phyloP scores from a whole-genome alignment of 2,113 vertebrate genomes.

The Corythoichthys haematopterus region DNA sequence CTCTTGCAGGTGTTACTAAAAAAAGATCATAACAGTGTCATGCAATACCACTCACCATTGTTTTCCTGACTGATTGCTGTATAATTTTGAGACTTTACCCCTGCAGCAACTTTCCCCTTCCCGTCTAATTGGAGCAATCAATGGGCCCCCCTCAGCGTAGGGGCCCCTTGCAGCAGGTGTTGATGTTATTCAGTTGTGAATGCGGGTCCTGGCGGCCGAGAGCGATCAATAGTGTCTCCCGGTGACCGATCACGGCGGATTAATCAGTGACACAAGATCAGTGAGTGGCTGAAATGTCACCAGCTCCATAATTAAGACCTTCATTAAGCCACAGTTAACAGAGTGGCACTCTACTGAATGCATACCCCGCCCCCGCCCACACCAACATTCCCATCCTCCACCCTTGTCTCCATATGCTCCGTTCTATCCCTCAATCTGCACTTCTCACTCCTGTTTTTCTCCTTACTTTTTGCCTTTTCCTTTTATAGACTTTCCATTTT shows the following conservation, averaged over 20 bases:
- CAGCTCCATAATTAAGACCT: constrained; percentile 75
- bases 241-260: constrained; percentile 66
- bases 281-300: constrained; percentile 69
- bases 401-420: constrained; percentile 31
- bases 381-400: constrained; percentile 19
- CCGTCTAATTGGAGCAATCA: constrained; percentile 60
- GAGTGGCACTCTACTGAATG: constrained; percentile 50
- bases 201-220: constrained; percentile 26
- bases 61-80: constrained; percentile 41
- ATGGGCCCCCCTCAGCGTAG: constrained; percentile 30
- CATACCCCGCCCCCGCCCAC: constrained; percentile 28
- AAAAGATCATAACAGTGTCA: too few species aligned
- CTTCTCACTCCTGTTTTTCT: constrained; percentile 13
- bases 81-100: constrained; percentile 27
- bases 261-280: constrained; percentile 59
- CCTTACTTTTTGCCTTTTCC: constrained; percentile 10
- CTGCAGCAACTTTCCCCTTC: constrained; percentile 4
- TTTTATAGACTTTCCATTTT: constrained; percentile 24
- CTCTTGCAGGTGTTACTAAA: too few species aligned
- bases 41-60: constrained; percentile 37
- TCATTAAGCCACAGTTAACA: constrained; percentile 69
- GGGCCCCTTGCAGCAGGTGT: constrained; percentile 32
- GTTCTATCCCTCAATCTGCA: constrained; percentile 31
- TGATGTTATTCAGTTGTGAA: constrained; percentile 40
- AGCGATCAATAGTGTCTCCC: constrained; percentile 56